Evolutionary conservation across 2,888 invertebrate species (phyloP).

Genomic region (Xylocampa areola): DNA sequence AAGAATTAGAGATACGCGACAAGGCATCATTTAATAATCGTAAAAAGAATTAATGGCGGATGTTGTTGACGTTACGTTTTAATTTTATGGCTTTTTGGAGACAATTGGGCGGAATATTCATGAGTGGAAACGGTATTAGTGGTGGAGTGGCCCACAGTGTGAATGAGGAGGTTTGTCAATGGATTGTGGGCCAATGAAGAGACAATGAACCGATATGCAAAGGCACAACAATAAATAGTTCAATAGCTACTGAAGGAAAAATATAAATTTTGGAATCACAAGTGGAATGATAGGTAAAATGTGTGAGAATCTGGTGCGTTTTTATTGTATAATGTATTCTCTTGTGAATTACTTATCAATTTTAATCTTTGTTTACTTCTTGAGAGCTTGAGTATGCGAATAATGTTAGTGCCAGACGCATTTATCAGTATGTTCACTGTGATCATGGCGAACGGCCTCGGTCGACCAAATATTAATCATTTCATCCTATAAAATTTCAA

Average conservation of each 20-base stretch:
- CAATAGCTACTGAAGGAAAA: neutral
- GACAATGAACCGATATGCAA: conserved; percentile 4
- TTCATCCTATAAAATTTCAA: conserved; percentile 19
- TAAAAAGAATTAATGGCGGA: conserved; percentile 75
- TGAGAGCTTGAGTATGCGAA: too few species aligned
- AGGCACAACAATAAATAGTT: conserved; percentile 1
- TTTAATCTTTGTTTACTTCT: too few species aligned
- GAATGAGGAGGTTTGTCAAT: conserved; percentile 35
- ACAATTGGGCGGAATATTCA: conserved; percentile 72
- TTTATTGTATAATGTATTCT: too few species aligned
- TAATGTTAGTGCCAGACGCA: neutral
- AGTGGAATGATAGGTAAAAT: too few species aligned
- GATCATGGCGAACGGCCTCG: conserved; percentile 19
- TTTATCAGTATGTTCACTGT: conserved; percentile 26
- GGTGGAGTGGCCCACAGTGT: conserved; percentile 52
- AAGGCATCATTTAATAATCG: conserved; percentile 69
- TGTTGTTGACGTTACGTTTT: conserved; percentile 72
- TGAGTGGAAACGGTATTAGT: conserved; percentile 56
- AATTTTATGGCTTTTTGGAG: conserved; percentile 70
- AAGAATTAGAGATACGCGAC: conserved; percentile 30
- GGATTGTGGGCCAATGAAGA: neutral
- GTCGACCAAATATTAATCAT: conserved; percentile 25
- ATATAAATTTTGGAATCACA: too few species aligned
- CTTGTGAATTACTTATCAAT: too few species aligned
- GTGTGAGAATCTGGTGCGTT: too few species aligned